A percentile compares a stretch with the other conserved stretches of the same genome.
Conservation (phyloP, 2,113 vertebrate genomes). For the Aldabrachelys gigantea region DNA sequence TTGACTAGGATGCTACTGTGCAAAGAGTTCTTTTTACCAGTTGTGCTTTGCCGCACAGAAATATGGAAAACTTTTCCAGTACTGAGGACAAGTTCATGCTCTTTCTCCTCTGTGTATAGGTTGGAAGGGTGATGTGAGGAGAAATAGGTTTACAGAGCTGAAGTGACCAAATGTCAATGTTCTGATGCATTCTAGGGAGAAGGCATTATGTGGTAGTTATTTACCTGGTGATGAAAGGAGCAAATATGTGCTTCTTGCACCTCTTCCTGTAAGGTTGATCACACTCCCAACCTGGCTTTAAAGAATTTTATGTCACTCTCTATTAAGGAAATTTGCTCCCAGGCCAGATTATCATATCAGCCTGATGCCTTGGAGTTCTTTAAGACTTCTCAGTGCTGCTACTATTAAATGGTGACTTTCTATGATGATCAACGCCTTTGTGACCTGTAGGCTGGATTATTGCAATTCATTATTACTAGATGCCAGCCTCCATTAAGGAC, state of each 20-base stretch:
- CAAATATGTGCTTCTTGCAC: neutral
- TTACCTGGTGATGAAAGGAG: neutral
- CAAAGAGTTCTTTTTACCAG: neutral
- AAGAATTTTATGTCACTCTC: neutral
- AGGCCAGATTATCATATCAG: neutral
- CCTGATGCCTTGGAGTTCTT: neutral
- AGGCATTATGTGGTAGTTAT: neutral
- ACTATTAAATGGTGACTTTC: neutral
- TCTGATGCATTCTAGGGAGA: neutral
- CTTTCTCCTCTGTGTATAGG: neutral
- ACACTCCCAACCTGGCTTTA: neutral
- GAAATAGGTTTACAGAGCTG: rapidly evolving
- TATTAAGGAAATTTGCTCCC: neutral
- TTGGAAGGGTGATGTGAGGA: neutral
- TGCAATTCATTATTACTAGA: neutral
- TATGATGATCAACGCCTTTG: neutral
- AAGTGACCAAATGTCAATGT: neutral
- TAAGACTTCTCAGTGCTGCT: neutral
- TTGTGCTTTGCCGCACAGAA: neutral
- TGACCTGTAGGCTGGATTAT: neutral
- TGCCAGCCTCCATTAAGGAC: neutral
- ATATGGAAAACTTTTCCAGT: neutral
- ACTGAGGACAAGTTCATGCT: neutral
- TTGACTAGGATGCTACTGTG: neutral
- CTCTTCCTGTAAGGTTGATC: neutral